Evolutionary conservation across 2,797 vertebrate species (phyloP), one percentile per base, ranked within the genome.

Genomic region (Sebastes flavidus): DNA sequence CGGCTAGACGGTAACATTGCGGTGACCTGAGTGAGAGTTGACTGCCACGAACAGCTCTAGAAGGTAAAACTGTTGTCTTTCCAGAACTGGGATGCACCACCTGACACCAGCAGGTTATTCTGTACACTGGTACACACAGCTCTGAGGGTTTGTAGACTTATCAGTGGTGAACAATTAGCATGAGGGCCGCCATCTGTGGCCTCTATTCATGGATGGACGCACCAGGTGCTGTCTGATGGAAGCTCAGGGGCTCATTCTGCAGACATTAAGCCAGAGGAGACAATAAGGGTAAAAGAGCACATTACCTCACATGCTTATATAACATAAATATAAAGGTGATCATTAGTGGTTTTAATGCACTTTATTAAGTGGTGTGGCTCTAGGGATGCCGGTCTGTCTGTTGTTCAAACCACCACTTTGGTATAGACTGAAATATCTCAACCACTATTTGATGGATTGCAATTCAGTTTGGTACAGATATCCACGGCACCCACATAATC

Each of bases 171-270:
- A 59, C 61, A 62, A 75, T 88, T 91, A 88, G 70, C 73, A 81
- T 49, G 70, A 81, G 69, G 52, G 34, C 67, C 3, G 34, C 83
- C 84, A 88, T 88, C 87, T 90, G 82, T 83, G 78, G 71, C 60
- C 55, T 72, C 36, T 62, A 16, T 73, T 85, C 76, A 81, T 54
- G 68, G 65, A 60, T 49, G 62, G 77, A 86, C 3, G 54, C 82
- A 75, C 34, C 84, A 88, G 83, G 65, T 86, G 80, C 68, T 22
- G 60, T 83, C 85, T 80, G 72, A 81, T 85, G 38, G 25, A 60
- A 46, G 59, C 67, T 72, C 46, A 62, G 22, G 69, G 70, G 30
- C 81, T 83, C 73, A 60, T 83, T 77, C 75, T 86, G 65, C 56
- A 77, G 55, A 54, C 70, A 85, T 86, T 81, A 85, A 38, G 36